Evolutionary conservation across 2,888 invertebrate genomes (phyloP).

Genomic region (Nomada ruficornis): DNA sequence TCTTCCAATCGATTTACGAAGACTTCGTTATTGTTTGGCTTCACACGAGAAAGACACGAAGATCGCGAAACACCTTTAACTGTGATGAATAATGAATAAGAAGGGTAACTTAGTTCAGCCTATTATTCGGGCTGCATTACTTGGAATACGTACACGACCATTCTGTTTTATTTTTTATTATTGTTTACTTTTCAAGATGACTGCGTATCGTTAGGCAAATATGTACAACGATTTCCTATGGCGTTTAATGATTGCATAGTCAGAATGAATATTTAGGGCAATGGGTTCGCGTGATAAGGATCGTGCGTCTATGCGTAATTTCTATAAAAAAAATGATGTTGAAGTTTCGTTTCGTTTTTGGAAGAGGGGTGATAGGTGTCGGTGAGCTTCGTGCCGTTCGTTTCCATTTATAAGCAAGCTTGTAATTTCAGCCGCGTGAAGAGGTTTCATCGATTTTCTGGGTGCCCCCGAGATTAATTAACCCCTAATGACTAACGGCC

Average conservation of each 20-base stretch:
- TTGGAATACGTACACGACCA: not conserved
- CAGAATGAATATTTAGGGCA: conserved; percentile 38
- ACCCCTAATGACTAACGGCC: conserved; percentile 81
- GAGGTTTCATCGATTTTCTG: conserved; percentile 54
- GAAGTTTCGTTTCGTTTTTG: not conserved
- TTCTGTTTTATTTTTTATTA: not conserved
- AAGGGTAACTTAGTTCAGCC: not conserved
- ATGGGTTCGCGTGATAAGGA: conserved; percentile 26
- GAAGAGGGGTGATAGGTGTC: not conserved
- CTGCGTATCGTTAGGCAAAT: conserved; percentile 11
- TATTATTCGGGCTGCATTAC: not conserved
- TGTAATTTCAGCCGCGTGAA: conserved; percentile 35
- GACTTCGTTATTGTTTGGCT: conserved; percentile 58
- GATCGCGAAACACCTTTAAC: conserved; percentile 52
- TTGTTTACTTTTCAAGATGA: not conserved
- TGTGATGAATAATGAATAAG: conserved; percentile 35
- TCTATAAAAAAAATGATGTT: conserved; percentile 31
- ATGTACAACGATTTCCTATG: conserved; percentile 35
- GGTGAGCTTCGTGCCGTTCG: conserved; percentile 45
- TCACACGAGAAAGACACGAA: conserved; percentile 60
- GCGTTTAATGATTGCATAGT: conserved; percentile 3
- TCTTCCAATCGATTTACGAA: conserved; percentile 62
- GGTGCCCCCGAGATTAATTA: conserved; percentile 74
- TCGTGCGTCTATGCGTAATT: conserved; percentile 11
- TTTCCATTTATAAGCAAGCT: not conserved